Base-by-base conservation (phyloP, 2,113 vertebrate species). In the Sisor rabdophorus region DNA sequence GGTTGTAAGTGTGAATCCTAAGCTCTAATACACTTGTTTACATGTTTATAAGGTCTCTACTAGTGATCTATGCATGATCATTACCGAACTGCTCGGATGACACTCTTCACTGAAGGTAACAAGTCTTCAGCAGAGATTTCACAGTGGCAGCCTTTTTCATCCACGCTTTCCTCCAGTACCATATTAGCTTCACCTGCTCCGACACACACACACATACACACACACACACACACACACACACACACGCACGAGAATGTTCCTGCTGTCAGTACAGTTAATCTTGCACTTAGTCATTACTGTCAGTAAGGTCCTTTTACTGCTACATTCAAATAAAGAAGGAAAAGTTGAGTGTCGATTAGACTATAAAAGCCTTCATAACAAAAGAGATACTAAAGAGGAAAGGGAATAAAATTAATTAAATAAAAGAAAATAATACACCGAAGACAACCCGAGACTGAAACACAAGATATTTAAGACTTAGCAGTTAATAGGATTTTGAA, bases 101-200 rank as follows among this genome's bases (percentile, higher is more conserved):
- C 95, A 10, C 90, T 92, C 91, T 96, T 98, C 81, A 98, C 92
- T 0, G 95, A 91, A 48, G 97, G 94, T 13, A 95, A 93, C 85
- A 99, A 91, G 86, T 99, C 96, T 86, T 98, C 95, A 69, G 95
- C 94, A 0, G 95, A 97, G 79, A 99, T 93, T 61, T 98, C 96
- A 68, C 96, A 98, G 85, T 98, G 96, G 84, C 96, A 98, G 76
- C 94, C 94, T 88, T 93, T 96, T 24, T 98, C 96, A 82, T 98
- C 96, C 17, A 94, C 94, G 7, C 87, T 88, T 11, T 98, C 97
- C 26, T 98, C 96, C 0, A 86, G 91, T 44, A 92, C 90, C 68
- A 95, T 87, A 63, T 90, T 94, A 50, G 93, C 93, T 78, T 99
- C 97, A 84, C 94, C 94, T 95, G 90, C 67, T 67, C 16, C 32